Conservation (phyloP, 2,888 invertebrate species). For the Drosophila paracracens region DNA sequence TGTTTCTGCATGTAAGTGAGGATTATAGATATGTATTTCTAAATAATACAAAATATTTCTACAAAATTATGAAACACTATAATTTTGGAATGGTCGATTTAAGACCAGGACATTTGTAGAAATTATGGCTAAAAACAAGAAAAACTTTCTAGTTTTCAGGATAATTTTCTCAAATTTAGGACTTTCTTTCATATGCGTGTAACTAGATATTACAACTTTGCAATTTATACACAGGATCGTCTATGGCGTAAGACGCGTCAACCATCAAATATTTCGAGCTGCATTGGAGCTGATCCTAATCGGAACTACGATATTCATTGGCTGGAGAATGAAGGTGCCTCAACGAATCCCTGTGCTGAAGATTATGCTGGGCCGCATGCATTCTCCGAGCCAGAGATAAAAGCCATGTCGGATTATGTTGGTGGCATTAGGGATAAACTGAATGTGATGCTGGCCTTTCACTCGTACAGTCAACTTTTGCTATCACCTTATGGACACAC, state of each 20-base stretch:
- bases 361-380: slow-evolving; percentile 86
- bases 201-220: background rate
- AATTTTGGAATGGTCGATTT: no score
- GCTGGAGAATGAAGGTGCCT: slow-evolving; percentile 85
- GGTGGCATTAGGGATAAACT: slow-evolving; percentile 83
- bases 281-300: slow-evolving; percentile 81
- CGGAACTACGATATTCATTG: slow-evolving; percentile 80
- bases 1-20: no score
- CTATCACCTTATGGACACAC: slow-evolving; percentile 87
- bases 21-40: no score
- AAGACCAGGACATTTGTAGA: no score
- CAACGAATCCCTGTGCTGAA: slow-evolving; percentile 82
- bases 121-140: no score
- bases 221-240: slow-evolving; percentile 84
- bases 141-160: no score
- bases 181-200: background rate
- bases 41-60: no score
- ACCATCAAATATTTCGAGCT: slow-evolving; percentile 74
- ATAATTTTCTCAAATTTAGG: background rate
- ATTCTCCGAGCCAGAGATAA: slow-evolving; percentile 87
- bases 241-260: slow-evolving; percentile 88
- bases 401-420: slow-evolving; percentile 85
- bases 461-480: slow-evolving; percentile 88
- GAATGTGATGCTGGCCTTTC: slow-evolving; percentile 87
- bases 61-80: no score